phyloP scores from a whole-genome alignment of 2,113 vertebrate species.

The Cricetomys ansorgei region DNA sequence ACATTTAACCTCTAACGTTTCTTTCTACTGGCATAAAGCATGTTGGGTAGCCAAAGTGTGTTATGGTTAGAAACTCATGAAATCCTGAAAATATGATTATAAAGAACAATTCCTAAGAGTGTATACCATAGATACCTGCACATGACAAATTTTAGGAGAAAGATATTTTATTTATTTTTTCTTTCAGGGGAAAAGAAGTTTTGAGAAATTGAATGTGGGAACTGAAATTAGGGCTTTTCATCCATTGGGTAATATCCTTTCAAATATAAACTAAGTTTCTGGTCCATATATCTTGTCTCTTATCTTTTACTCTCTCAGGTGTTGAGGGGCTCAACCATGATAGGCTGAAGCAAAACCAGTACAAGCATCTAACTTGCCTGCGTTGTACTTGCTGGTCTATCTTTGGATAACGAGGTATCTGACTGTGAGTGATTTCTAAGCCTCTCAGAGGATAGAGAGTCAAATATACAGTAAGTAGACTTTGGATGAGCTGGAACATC shows the following conservation, averaged over 20 bases:
- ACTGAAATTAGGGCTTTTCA: constrained; percentile 64
- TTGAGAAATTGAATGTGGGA: neutral
- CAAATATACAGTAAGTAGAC: constrained; percentile 66
- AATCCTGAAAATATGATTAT: constrained; percentile 21
- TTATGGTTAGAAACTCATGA: constrained; percentile 28
- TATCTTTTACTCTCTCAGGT: constrained; percentile 59
- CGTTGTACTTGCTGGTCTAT: constrained; percentile 44
- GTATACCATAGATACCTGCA: neutral
- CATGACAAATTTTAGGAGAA: constrained; percentile 34
- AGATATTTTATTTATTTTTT: neutral
- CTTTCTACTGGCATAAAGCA: constrained; percentile 16
- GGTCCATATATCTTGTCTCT: constrained; percentile 33
- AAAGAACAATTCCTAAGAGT: neutral
- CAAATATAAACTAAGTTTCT: constrained; percentile 55
- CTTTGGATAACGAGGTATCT: constrained; percentile 60
- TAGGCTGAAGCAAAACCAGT: constrained; percentile 50
- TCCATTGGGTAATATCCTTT: neutral
- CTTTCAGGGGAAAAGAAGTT: constrained; percentile 27
- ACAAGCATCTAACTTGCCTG: constrained; percentile 57
- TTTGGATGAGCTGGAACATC: constrained; percentile 69
- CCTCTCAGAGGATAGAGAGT: constrained; percentile 55
- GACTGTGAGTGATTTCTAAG: constrained; percentile 61
- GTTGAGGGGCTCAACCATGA: constrained; percentile 13
- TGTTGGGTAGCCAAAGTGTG: neutral
- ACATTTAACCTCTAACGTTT: constrained; percentile 14